Conservation (phyloP, 2,113 vertebrate genomes). For the Barbus barbus region DNA sequence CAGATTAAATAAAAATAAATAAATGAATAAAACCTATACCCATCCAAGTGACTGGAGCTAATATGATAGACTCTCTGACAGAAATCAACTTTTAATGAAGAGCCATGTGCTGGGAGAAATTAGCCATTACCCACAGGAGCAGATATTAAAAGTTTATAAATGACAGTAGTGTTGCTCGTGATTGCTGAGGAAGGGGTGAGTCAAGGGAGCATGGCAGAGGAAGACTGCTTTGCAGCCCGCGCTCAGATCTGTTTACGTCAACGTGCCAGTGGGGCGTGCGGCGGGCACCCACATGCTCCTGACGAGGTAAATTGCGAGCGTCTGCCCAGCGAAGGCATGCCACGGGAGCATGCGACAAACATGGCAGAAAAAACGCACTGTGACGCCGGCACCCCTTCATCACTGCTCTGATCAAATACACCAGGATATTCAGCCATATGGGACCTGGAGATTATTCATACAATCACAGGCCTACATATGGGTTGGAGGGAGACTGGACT, state of each 20-base stretch:
- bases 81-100: conserved; percentile 94
- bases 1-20: conserved; percentile 62
- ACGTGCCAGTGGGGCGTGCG: conserved; percentile 51
- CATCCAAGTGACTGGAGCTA: conserved; percentile 79
- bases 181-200: conserved; percentile 62
- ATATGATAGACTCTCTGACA: conserved; percentile 85
- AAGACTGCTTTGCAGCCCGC: background rate
- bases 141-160: conserved; percentile 76
- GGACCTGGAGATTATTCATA: conserved; percentile 78
- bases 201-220: conserved; percentile 54
- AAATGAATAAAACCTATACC: conserved; percentile 58
- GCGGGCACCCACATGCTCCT: conserved; percentile 52
- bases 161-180: conserved; percentile 68
- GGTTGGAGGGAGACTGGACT: conserved; percentile 55
- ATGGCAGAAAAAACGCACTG: conserved; percentile 73
- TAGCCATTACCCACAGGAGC: conserved; percentile 73
- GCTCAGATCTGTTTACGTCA: background rate
- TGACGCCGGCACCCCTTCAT: conserved; percentile 70
- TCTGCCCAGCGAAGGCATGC: conserved; percentile 58
- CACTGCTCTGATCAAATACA: conserved; percentile 73
- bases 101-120: conserved; percentile 77
- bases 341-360: conserved; percentile 63
- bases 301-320: conserved; percentile 40
- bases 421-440: conserved; percentile 78
- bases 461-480: conserved; percentile 70